These are phyloP conservation scores for Drosophila sproati DNA, from an alignment of 1,140 invertebrate genomes.

Conservation along the genomic window DNA sequence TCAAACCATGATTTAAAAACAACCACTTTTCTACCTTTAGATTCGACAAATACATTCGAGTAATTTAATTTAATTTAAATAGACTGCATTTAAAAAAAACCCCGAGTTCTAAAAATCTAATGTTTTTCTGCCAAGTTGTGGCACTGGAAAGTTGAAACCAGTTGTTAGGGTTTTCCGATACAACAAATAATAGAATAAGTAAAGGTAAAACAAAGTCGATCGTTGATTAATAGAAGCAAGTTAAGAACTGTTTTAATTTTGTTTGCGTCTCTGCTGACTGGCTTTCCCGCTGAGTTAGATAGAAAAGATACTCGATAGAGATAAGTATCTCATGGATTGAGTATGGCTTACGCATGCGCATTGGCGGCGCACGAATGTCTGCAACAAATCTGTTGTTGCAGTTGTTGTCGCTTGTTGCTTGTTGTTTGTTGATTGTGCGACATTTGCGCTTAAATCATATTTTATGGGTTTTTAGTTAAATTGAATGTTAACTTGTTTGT, in stretches of 20 bases:
- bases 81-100: too few relatives aligned
- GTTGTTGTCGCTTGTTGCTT: constrained; percentile 30
- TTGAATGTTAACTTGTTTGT: constrained; percentile 82
- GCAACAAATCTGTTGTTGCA: constrained; percentile 24
- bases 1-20: too few relatives aligned
- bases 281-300: not conserved
- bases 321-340: constrained; percentile 51
- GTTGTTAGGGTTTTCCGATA: too few relatives aligned
- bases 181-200: too few relatives aligned
- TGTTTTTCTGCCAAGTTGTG: too few relatives aligned
- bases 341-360: constrained; percentile 71
- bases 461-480: constrained; percentile 81
- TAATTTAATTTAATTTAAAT: too few relatives aligned
- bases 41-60: too few relatives aligned
- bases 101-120: too few relatives aligned
- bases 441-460: constrained; percentile 82
- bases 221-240: too few relatives aligned
- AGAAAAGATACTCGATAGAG: constrained; percentile 48
- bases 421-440: constrained; percentile 44
- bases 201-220: too few relatives aligned
- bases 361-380: constrained; percentile 43
- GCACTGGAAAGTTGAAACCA: too few relatives aligned
- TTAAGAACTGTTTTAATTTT: not conserved
- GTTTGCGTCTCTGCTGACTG: not conserved
- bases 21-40: too few relatives aligned